phyloP scores from a whole-genome alignment of 2,888 invertebrate species.

The Polydesmus complanatus region DNA sequence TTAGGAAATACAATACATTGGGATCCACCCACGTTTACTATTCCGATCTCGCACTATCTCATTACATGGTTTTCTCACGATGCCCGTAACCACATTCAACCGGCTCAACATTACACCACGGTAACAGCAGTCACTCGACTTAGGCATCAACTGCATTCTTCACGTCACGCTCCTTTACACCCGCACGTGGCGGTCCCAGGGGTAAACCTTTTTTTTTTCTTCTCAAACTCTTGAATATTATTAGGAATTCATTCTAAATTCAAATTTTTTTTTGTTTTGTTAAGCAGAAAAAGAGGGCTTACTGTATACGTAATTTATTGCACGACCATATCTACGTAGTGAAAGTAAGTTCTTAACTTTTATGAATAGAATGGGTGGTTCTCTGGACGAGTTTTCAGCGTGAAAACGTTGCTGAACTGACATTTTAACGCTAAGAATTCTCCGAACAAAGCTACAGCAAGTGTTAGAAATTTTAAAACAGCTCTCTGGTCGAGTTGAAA shows the following conservation, averaged over 20 bases:
- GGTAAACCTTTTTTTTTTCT: no score
- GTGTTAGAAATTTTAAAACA: no score
- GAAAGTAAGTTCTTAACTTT: no score
- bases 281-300: constrained; percentile 5
- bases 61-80: background rate
- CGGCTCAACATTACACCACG: no score
- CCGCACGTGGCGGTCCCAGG: background rate
- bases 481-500: no score
- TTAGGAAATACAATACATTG: background rate
- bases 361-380: no score
- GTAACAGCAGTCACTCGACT: background rate
- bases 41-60: background rate
- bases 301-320: constrained; percentile 1
- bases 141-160: background rate
- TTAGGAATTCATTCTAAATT: background rate
- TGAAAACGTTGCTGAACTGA: no score
- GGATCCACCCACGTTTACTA: background rate
- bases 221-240: background rate
- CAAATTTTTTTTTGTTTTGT: background rate
- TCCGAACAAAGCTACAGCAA: no score
- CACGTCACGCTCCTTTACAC: background rate
- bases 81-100: background rate
- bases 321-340: background rate
- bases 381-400: no score
- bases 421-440: no score